Conservation (phyloP, 2,888 invertebrate genomes). For the Eupeodes latifasciatus region DNA sequence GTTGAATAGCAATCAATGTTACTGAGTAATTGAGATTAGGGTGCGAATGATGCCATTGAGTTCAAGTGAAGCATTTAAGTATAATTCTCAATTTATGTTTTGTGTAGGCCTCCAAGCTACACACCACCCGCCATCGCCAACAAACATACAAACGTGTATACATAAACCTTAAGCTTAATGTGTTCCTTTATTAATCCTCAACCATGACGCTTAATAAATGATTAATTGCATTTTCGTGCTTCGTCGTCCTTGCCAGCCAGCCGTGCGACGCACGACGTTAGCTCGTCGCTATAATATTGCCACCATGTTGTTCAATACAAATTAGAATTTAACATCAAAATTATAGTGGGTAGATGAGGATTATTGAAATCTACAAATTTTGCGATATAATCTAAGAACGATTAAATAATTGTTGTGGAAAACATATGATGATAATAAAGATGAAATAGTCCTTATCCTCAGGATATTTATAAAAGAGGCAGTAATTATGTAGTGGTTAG, state of each 20-base stretch:
- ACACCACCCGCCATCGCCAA: too few relatives aligned
- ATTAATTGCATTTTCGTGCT: conserved; percentile 63
- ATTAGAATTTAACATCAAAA: conserved; percentile 35
- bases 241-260: neutral
- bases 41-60: conserved; percentile 68
- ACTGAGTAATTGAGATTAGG: conserved; percentile 70
- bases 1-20: conserved; percentile 64
- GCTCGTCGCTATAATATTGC: neutral
- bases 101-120: neutral
- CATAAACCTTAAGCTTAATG: conserved; percentile 30
- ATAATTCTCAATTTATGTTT: conserved; percentile 21
- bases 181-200: conserved; percentile 48
- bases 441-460: neutral
- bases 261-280: too few relatives aligned
- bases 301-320: conserved; percentile 21
- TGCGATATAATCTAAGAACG: conserved; percentile 50
- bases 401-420: conserved; percentile 33
- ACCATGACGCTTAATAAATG: conserved; percentile 67
- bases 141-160: neutral
- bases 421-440: conserved; percentile 13
- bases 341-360: neutral
- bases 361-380: conserved; percentile 30
- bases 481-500: neutral
- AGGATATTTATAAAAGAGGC: neutral
- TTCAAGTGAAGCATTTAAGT: conserved; percentile 56